Percentiles rank a stretch among this genome's conserved stretches.
phyloP scores from a whole-genome alignment of 2,113 vertebrate genomes.

The Falco punctatus region DNA sequence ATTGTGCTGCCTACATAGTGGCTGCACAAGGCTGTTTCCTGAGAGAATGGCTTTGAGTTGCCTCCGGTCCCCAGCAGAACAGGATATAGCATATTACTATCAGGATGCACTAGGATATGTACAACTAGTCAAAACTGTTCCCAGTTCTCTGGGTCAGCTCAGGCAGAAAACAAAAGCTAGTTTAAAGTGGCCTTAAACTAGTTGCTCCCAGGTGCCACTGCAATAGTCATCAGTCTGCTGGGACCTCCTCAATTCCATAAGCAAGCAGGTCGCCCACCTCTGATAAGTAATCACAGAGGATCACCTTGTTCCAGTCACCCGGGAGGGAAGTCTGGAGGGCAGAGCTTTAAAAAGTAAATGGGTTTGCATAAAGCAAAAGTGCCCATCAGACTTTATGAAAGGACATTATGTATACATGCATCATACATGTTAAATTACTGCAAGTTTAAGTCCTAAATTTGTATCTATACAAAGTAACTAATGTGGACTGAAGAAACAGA shows the following conservation, averaged over 20 bases:
- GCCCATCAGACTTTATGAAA: background rate
- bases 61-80: background rate
- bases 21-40: background rate
- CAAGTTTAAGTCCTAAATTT: background rate
- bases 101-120: background rate
- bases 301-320: background rate
- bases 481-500: background rate
- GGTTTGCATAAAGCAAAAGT: background rate
- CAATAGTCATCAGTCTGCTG: background rate
- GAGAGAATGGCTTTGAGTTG: background rate
- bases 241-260: background rate
- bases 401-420: accelerated
- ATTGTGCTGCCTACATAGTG: background rate
- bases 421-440: background rate
- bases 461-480: background rate
- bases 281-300: background rate
- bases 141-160: background rate
- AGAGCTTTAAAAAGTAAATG: background rate
- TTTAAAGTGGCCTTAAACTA: background rate
- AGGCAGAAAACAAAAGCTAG: background rate
- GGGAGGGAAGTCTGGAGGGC: background rate
- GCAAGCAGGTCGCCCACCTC: background rate
- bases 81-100: background rate
- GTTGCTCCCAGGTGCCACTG: background rate
- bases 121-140: background rate